These are phyloP conservation scores for Bucorvus abyssinicus DNA, from an alignment of 2,797 vertebrate genomes.

Conservation along the genomic window DNA sequence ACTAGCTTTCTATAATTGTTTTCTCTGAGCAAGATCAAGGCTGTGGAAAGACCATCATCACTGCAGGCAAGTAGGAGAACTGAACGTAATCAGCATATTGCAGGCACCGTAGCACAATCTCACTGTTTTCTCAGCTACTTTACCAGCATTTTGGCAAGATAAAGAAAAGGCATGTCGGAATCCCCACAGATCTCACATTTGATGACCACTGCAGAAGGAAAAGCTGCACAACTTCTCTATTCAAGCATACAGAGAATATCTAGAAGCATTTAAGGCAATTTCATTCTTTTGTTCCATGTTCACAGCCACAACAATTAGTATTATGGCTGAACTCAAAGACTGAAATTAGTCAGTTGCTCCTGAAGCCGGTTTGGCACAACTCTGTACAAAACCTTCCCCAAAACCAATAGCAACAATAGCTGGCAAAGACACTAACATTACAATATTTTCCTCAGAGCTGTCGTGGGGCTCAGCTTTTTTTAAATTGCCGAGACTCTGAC, in stretches of 20 bases:
- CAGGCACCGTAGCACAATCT: not conserved
- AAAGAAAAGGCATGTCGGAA: not conserved
- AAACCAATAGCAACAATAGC: not conserved
- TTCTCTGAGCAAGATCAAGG: not conserved
- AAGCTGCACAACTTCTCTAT: not conserved
- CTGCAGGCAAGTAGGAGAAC: not conserved
- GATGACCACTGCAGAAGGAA: not conserved
- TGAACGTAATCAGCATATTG: not conserved
- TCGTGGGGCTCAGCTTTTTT: not conserved
- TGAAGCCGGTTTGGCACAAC: not conserved
- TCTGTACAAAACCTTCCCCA: not conserved
- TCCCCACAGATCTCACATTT: not conserved
- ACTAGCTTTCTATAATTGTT: not conserved
- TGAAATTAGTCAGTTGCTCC: not conserved
- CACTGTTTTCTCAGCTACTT: not conserved
- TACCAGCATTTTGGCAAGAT: not conserved
- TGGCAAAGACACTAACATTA: not conserved
- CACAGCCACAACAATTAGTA: not conserved
- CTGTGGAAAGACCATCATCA: not conserved
- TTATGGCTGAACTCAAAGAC: not conserved
- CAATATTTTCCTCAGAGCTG: not conserved
- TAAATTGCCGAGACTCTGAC: not conserved
- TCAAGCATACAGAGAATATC: not conserved
- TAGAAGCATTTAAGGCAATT: not conserved
- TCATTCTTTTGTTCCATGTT: not conserved